Percentiles rank a stretch among this genome's conserved stretches.
phyloP scores from a whole-genome alignment of 2,113 vertebrate species.

The Eclectus roratus region DNA sequence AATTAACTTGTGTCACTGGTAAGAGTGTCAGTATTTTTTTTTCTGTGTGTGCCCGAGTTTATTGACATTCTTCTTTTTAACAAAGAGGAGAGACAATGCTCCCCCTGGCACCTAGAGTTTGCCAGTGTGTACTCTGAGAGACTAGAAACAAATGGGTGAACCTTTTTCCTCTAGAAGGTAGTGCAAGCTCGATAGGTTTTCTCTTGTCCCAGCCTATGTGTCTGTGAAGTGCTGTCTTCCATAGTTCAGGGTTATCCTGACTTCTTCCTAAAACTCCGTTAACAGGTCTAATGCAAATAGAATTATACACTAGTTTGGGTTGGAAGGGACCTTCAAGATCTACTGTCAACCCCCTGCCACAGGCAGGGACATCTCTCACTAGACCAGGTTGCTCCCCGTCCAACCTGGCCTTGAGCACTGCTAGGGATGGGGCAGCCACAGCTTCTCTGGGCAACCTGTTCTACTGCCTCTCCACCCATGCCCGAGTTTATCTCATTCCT shows the following conservation, averaged over 20 bases:
- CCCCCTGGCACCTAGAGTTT: not conserved
- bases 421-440: not conserved
- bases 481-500: not conserved
- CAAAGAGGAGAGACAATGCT: not conserved
- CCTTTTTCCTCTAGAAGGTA: not conserved
- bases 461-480: not conserved
- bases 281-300: not conserved
- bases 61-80: not conserved
- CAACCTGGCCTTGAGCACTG: not conserved
- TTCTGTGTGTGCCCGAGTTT: not conserved
- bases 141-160: fast-evolving
- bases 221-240: not conserved
- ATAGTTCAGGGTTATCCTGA: not conserved
- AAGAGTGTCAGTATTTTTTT: not conserved
- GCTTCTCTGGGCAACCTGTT: not conserved
- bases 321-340: not conserved
- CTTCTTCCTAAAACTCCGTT: not conserved
- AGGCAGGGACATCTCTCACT: not conserved
- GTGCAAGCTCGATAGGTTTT: not conserved
- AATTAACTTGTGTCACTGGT: not conserved
- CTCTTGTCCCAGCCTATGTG: not conserved
- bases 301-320: not conserved
- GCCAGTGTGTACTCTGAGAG: not conserved
- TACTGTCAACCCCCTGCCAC: not conserved
- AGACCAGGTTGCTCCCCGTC: not conserved